phyloP scores from a whole-genome alignment of 2,113 vertebrate genomes.

The Pachyramphus minor region DNA sequence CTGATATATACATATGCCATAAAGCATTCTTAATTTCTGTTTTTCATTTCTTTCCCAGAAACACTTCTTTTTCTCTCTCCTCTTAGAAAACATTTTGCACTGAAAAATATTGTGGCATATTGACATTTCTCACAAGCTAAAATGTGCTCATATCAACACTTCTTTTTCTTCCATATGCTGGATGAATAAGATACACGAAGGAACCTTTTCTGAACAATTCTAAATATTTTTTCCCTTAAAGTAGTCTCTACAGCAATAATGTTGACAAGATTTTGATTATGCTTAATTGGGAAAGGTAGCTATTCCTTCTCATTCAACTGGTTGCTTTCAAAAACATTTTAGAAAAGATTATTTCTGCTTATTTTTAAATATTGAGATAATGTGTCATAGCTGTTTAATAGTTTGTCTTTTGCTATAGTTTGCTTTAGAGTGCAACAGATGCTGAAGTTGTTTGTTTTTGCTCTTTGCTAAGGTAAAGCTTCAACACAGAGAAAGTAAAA shows the following conservation, averaged over 20 bases:
- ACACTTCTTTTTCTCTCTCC: background rate
- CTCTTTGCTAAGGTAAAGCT: slow-evolving; percentile 49
- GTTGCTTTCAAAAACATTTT: background rate
- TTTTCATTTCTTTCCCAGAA: background rate
- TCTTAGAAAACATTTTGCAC: background rate
- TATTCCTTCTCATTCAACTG: background rate
- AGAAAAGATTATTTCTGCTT: background rate
- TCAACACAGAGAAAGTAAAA: slow-evolving; percentile 42
- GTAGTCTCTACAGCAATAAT: background rate
- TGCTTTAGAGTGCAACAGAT: background rate
- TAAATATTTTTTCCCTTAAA: background rate
- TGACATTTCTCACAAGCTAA: slow-evolving; percentile 11
- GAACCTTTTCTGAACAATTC: background rate
- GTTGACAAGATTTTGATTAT: background rate
- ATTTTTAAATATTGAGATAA: background rate
- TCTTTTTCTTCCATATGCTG: background rate
- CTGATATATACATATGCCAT: background rate
- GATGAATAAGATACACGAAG: background rate
- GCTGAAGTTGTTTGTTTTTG: background rate
- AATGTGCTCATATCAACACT: background rate
- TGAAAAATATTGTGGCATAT: background rate
- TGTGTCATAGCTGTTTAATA: background rate
- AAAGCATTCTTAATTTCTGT: background rate
- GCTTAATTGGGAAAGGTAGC: background rate
- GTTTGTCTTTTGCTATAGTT: background rate